Percentiles rank a stretch among this genome's conserved stretches.
phyloP scores from a whole-genome alignment of 2,113 vertebrate species.

The Piliocolobus tephrosceles region DNA sequence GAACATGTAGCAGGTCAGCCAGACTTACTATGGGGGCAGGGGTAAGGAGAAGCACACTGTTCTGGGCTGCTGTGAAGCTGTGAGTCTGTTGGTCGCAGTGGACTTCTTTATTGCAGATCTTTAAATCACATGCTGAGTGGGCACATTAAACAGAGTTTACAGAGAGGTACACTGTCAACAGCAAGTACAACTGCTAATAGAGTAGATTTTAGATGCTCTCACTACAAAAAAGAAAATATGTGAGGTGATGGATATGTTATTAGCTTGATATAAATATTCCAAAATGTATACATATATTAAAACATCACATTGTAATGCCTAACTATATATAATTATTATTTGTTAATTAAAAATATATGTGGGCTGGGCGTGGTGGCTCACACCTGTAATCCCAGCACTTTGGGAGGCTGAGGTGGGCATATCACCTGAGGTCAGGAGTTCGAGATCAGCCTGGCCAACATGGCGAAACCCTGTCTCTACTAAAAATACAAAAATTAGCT shows the following conservation, averaged over 20 bases:
- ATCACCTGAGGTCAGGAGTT: too few species aligned
- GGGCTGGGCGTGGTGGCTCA: too few species aligned
- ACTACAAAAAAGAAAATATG: neutral
- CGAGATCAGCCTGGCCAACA: too few species aligned
- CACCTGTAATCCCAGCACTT: too few species aligned
- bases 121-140: neutral
- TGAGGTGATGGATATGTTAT: neutral
- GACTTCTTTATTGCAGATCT: neutral
- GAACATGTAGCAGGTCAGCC: too few species aligned
- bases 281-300: neutral
- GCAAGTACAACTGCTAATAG: neutral
- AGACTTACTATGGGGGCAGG: accelerated
- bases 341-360: neutral
- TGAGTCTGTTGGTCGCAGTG: neutral
- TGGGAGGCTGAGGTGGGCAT: too few species aligned
- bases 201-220: neutral
- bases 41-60: neutral
- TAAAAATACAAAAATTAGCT: too few species aligned
- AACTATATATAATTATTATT: neutral
- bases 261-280: neutral
- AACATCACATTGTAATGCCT: too few species aligned
- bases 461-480: too few species aligned
- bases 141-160: neutral
- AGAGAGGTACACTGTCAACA: too few species aligned
- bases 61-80: neutral